Evolutionary conservation across 2,888 invertebrate genomes (phyloP).

Genomic region (Cosmia pyralina): DNA sequence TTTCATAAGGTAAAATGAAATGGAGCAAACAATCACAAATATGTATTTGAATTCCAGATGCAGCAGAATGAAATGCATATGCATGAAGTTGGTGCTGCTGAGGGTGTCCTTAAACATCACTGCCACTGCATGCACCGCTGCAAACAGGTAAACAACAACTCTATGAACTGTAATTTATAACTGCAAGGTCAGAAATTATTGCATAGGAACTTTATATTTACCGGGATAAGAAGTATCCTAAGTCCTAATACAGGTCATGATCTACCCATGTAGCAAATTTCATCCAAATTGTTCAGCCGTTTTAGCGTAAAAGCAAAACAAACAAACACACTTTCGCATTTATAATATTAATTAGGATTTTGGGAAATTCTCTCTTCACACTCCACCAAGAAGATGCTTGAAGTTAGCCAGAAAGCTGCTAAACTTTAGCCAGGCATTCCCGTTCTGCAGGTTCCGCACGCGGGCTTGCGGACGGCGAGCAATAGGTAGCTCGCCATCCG

Average conservation of each 20-base stretch:
- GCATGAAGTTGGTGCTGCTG: slow-evolving; percentile 83
- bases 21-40: neutral
- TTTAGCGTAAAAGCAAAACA: no score
- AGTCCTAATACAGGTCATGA: no score
- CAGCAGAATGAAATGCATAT: slow-evolving; percentile 84
- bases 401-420: neutral
- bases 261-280: no score
- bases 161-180: neutral
- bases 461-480: no score
- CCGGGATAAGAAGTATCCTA: no score
- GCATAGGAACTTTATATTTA: no score
- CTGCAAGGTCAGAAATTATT: no score
- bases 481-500: no score
- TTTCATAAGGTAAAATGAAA: neutral
- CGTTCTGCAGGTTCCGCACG: no score
- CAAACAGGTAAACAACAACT: slow-evolving; percentile 78
- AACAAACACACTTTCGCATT: no score
- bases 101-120: slow-evolving; percentile 83
- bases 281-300: no score
- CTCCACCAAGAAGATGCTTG: no score
- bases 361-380: neutral
- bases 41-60: slow-evolving; percentile 70
- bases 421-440: neutral
- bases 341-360: neutral
- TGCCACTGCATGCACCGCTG: slow-evolving; percentile 88